Percentiles rank a stretch among this genome's conserved stretches.
These are phyloP conservation scores for Drosophila testacea DNA, from an alignment of 2,888 invertebrate genomes.

Conservation along the genomic window DNA sequence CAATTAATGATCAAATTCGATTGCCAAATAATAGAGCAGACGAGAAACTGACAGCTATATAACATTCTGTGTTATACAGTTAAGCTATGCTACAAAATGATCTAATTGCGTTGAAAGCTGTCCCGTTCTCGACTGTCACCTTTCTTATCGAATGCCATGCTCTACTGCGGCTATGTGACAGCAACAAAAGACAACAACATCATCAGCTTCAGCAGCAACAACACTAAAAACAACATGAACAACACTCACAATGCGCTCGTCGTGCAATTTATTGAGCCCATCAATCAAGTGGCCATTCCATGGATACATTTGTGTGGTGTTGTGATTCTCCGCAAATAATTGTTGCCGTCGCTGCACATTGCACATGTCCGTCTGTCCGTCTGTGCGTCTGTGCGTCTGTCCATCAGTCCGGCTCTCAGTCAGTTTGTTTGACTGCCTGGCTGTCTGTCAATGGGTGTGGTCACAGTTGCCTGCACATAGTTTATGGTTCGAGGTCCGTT, in stretches of 20 bases:
- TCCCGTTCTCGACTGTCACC: slow-evolving; percentile 53
- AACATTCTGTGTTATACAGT: slow-evolving; percentile 2
- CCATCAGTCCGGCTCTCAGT: slow-evolving; percentile 6
- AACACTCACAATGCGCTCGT: slow-evolving; percentile 56
- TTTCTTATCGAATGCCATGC: slow-evolving; percentile 37
- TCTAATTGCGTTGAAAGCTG: slow-evolving; percentile 60
- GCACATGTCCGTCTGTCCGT: slow-evolving; percentile 38
- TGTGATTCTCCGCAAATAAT: slow-evolving; percentile 76
- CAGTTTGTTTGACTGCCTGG: slow-evolving; percentile 17
- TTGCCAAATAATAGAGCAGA: slow-evolving; percentile 5
- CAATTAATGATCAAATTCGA: background rate
- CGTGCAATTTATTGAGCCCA: slow-evolving; percentile 77
- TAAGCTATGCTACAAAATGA: slow-evolving; percentile 30
- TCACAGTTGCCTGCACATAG: slow-evolving; percentile 64
- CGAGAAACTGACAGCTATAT: slow-evolving; percentile 6
- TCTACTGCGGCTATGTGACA: slow-evolving; percentile 33
- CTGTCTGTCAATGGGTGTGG: slow-evolving; percentile 74
- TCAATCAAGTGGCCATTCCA: slow-evolving; percentile 75
- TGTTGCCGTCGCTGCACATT: slow-evolving; percentile 68
- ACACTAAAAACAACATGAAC: slow-evolving; percentile 43
- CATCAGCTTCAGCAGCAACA: slow-evolving; percentile 25
- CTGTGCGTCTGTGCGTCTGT: slow-evolving; percentile 1
- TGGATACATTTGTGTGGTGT: slow-evolving; percentile 62
- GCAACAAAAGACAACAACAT: slow-evolving; percentile 21
- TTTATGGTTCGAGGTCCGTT: slow-evolving; percentile 54